Evolutionary conservation across 2,888 invertebrate genomes (phyloP), one percentile per base, ranked within the genome.

Genomic region (Coenonympha glycerion): DNA sequence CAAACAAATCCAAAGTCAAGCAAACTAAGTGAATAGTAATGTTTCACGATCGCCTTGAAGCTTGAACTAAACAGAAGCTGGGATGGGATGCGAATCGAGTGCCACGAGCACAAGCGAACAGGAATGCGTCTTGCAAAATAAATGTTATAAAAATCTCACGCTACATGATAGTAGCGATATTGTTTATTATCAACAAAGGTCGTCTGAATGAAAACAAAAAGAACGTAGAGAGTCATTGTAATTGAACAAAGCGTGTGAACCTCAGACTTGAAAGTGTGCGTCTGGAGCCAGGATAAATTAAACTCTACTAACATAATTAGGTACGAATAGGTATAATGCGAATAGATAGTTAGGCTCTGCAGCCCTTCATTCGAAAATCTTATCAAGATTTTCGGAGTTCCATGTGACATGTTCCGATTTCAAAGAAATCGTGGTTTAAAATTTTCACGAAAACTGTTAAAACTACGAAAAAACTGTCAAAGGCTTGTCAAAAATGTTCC

Each of bases 111-210:
- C 49, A 39, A 24, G 46, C 24, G n/a, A 15, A 56, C 50, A 68
- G 60, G 71, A 77, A 73, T 75, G 72, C 64, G 72, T 69, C 71
- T 79, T 79, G 74, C 76, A 74, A 80, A 77, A 80, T 79, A 73
- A 73, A 73, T 73, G 65, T 63, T 72, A 74, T 66, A 70, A 79
- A 80, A 82, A 80, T 84, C 85, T 77, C 84, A 84, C 80, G 78
- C 66, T 78, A 68, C 75, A 73, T 77, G 79, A 78, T 85, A 79
- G 69, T 76, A 67, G 77, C 72, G 75, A 85, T 85, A 84, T 80
- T 82, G 81, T 83, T 79, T 79, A 79, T 83, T 75, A 85, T 83
- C 82, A 84, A 80, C 82, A 83, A 83, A 86, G 84, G 86, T 85
- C 82, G 83, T 79, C 78, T 79, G 77, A 79, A 83, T 69, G 79